Conservation (phyloP, 2,113 vertebrate species). For the Probosciger aterrimus region DNA sequence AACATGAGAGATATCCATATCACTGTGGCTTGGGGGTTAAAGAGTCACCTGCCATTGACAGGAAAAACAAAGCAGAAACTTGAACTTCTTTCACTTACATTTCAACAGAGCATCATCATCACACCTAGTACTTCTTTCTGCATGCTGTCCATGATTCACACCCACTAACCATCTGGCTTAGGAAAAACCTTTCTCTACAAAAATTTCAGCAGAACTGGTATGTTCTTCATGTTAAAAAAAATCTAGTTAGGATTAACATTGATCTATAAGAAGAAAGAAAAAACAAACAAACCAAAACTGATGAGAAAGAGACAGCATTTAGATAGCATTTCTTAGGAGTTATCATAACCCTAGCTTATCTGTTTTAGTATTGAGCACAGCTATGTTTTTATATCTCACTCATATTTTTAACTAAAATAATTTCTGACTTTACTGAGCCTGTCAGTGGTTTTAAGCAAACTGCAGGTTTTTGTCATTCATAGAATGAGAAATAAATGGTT, state of each 20-base stretch:
- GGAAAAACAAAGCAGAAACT: neutral
- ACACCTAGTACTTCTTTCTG: neutral
- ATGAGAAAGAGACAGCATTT: neutral
- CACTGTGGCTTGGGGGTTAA: neutral
- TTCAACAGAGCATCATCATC: neutral
- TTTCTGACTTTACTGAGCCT: neutral
- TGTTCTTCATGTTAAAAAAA: neutral
- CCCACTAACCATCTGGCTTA: slow-evolving; percentile 52
- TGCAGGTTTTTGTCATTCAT: neutral
- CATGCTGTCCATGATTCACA: neutral
- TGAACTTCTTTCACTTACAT: neutral
- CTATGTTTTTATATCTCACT: neutral
- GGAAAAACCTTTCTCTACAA: neutral
- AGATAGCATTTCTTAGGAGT: neutral
- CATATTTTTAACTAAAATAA: neutral
- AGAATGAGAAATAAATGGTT: slow-evolving; percentile 3
- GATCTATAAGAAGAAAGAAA: neutral
- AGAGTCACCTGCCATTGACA: neutral
- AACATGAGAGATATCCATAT: neutral
- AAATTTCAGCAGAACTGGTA: neutral
- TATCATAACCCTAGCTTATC: neutral
- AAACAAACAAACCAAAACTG: neutral
- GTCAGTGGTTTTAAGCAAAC: neutral
- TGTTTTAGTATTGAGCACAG: neutral
- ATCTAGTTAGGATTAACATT: neutral